Percentiles rank a stretch among this genome's conserved stretches.
phyloP scores from a whole-genome alignment of 2,113 vertebrate species.

The Platichthys stellatus region DNA sequence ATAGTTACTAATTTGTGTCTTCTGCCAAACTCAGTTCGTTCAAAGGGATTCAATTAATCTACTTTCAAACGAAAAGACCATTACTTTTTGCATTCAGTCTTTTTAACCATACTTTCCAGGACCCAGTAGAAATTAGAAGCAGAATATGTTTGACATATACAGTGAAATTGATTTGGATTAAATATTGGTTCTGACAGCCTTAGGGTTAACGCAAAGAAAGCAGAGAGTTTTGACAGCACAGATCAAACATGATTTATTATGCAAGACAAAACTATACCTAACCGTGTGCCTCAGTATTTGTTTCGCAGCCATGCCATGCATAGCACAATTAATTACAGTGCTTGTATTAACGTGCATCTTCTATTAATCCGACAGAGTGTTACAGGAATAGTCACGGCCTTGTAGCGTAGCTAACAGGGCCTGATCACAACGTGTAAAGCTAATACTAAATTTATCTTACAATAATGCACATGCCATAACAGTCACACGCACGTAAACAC shows the following conservation, averaged over 20 bases:
- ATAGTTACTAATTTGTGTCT: slow-evolving; percentile 30
- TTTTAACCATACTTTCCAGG: too few species aligned
- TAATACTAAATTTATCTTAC: slow-evolving; percentile 26
- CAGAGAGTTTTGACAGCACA: not conserved
- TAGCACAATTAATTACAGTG: slow-evolving; percentile 49
- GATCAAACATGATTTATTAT: slow-evolving; percentile 30
- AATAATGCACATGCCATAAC: slow-evolving; percentile 2
- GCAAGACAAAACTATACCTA: slow-evolving; percentile 3
- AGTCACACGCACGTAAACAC: not conserved
- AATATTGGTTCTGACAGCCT: not conserved
- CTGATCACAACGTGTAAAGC: slow-evolving; percentile 27
- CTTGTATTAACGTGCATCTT: slow-evolving; percentile 56
- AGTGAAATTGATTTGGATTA: too few species aligned
- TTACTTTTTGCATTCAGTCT: too few species aligned
- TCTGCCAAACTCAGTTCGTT: too few species aligned
- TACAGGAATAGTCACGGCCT: slow-evolving; percentile 52
- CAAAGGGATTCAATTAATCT: too few species aligned
- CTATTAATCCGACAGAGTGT: slow-evolving; percentile 40
- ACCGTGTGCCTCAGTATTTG: slow-evolving; percentile 25
- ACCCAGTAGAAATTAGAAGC: not conserved
- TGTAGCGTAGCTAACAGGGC: slow-evolving; percentile 39
- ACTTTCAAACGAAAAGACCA: too few species aligned
- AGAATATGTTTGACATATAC: not conserved
- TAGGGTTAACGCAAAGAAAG: not conserved
- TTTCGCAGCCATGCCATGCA: slow-evolving; percentile 28